phyloP scores from a whole-genome alignment of 2,113 vertebrate species.

The Spea multiplicata region DNA sequence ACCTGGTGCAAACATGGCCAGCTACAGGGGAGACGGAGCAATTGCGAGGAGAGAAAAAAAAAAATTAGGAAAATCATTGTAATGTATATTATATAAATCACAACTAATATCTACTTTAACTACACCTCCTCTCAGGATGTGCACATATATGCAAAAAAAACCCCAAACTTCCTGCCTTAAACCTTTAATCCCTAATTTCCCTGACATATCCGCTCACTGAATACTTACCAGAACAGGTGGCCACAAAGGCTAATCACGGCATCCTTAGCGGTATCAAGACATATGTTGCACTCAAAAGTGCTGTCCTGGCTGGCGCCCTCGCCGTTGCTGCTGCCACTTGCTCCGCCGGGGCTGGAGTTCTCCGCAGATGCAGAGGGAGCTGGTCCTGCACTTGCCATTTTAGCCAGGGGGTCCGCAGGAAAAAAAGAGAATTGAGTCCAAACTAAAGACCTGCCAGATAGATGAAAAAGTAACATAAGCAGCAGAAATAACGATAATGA shows the following conservation, averaged over 20 bases:
- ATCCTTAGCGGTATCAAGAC: conserved; percentile 96
- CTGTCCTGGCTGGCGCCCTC: conserved; percentile 85
- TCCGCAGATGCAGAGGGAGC: conserved; percentile 71
- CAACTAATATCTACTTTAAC: not conserved
- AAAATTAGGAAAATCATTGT: not conserved
- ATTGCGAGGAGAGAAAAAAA: not conserved
- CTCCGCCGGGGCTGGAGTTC: conserved; percentile 69
- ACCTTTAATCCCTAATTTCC: conserved; percentile 8
- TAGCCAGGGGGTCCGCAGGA: conserved; percentile 20
- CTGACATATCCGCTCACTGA: not conserved
- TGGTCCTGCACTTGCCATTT: conserved; percentile 85
- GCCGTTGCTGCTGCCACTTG: conserved; percentile 70
- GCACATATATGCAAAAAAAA: not conserved
- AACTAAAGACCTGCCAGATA: conserved; percentile 14
- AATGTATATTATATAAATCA: not conserved
- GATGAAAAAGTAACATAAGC: not conserved
- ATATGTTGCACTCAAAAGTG: conserved; percentile 98
- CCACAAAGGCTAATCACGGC: conserved; percentile 97
- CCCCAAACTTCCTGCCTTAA: not conserved
- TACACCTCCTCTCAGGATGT: not conserved
- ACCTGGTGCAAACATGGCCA: conserved; percentile 46
- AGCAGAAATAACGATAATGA: not conserved
- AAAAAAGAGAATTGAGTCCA: not conserved
- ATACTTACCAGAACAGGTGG: conserved; percentile 92
- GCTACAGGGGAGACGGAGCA: conserved; percentile 1